Evolutionary conservation across 2,113 vertebrate species (phyloP), one percentile per base, ranked within the genome.

Genomic region (Elachura formosa): DNA sequence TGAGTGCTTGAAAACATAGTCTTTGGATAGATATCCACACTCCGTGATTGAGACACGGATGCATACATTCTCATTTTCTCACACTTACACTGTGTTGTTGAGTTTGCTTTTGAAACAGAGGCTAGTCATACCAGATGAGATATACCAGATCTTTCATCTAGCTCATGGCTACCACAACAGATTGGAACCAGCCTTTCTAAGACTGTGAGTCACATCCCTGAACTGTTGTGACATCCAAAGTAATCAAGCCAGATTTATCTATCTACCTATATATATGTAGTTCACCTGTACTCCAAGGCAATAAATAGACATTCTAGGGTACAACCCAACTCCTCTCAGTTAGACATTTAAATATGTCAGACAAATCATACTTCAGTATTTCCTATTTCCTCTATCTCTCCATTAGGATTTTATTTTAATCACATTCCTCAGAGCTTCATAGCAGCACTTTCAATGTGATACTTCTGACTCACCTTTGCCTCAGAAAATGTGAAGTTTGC

Each of bases 401-500:
- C 25, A 34, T 62, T 87, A 82, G 86, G 36, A 89, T 72, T 22
- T 91, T 84, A 61, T 79, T 96, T 95, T 85, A 69, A 61, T 73
- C 49, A 56, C 58, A 62, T 82, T 79, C 74, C 54, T 87, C 45
- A 26, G 62, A 87, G 56, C 66, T 93, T 68, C 49, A 31, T 10
- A 82, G 49, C 17, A 56, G 25, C 26, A 63, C 29, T 78, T 95
- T 64, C 73, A 83, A 93, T 68, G 63, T 66, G 94, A 40, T 72
- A 75, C 41, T 93, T 73, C 18, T 69, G 63, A 56, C 61, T 68
- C 84, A 96, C 78, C 81, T 82, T 95, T 93, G 78, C 45, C 69
- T 89, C 34, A 82, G 69, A 91, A 94, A 87, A 96, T 59, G 62
- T 36, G 67, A 77, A 71, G 66, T 79, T 95, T 94, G 66, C 84